Percentiles rank a stretch among this genome's conserved stretches.
phyloP scores from a whole-genome alignment of 2,113 vertebrate genomes.

The Cyrtonyx montezumae region DNA sequence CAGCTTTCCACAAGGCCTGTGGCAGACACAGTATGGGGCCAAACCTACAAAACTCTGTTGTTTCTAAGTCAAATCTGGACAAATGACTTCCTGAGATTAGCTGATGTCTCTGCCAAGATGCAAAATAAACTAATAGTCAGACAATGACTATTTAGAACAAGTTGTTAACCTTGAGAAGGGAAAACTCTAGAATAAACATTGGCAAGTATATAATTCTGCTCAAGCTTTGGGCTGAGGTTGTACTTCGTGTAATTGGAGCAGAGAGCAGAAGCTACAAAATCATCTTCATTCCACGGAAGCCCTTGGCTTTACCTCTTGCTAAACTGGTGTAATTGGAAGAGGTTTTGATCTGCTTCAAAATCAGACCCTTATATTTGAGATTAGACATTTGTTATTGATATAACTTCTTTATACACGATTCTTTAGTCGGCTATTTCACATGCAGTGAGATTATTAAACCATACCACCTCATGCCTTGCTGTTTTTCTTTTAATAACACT shows the following conservation, averaged over 20 bases:
- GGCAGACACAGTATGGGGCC: background rate
- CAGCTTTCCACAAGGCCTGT: background rate
- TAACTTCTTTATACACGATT: background rate
- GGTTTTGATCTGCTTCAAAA: background rate
- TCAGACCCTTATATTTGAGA: background rate
- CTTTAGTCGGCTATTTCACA: background rate
- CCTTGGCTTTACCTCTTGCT: background rate
- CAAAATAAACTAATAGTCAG: background rate
- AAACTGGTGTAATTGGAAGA: background rate
- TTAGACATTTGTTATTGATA: background rate
- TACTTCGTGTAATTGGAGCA: background rate
- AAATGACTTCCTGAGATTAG: background rate
- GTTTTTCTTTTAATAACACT: background rate
- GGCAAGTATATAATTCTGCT: background rate
- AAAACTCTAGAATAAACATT: background rate
- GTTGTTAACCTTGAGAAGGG: background rate
- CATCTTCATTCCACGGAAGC: background rate
- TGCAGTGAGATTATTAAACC: background rate
- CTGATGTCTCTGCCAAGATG: background rate
- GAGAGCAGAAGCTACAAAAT: background rate
- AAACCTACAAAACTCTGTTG: background rate
- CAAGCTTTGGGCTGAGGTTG: background rate
- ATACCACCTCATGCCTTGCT: background rate
- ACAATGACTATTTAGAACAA: background rate
- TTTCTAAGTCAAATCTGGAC: background rate